Percentiles rank a stretch among this genome's conserved stretches.
Evolutionary conservation across 2,113 vertebrate species (phyloP).

Genomic region (Dromiciops gliroides): DNA sequence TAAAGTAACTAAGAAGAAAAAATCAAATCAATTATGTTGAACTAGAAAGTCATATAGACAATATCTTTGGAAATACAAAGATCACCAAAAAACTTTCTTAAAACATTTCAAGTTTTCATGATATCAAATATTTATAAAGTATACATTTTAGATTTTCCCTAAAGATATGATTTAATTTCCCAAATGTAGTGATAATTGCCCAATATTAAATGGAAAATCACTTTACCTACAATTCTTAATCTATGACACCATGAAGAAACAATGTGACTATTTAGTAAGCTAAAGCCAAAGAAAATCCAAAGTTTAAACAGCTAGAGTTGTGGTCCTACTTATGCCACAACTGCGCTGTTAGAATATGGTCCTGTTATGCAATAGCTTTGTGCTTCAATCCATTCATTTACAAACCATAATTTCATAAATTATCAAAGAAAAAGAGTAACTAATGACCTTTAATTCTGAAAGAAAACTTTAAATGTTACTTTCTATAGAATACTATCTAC

Average conservation of each 20-base stretch:
- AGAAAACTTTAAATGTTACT: not conserved
- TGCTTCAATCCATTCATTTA: not conserved
- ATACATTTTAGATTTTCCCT: constrained; percentile 73
- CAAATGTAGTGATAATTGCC: constrained; percentile 67
- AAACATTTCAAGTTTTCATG: constrained; percentile 75
- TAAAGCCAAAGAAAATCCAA: constrained; percentile 3
- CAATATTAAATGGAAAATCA: constrained; percentile 55
- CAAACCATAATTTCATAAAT: not conserved
- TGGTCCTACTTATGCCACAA: not conserved
- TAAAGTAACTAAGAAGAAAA: constrained; percentile 59
- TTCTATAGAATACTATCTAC: not conserved
- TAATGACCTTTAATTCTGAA: not conserved
- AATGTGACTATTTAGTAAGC: not conserved
- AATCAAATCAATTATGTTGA: constrained; percentile 57
- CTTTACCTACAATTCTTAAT: constrained; percentile 34
- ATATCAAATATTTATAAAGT: constrained; percentile 73
- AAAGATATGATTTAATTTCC: constrained; percentile 77
- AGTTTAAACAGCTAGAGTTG: not conserved
- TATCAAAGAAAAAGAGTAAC: not conserved
- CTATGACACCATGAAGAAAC: constrained; percentile 16
- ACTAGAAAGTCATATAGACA: constrained; percentile 12
- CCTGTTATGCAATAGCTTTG: not conserved
- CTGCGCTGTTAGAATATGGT: not conserved
- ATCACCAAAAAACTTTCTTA: constrained; percentile 73
- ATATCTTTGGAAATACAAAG: constrained; percentile 62